phyloP scores from a whole-genome alignment of 1,140 invertebrate genomes.

The Ridgeia piscesae region DNA sequence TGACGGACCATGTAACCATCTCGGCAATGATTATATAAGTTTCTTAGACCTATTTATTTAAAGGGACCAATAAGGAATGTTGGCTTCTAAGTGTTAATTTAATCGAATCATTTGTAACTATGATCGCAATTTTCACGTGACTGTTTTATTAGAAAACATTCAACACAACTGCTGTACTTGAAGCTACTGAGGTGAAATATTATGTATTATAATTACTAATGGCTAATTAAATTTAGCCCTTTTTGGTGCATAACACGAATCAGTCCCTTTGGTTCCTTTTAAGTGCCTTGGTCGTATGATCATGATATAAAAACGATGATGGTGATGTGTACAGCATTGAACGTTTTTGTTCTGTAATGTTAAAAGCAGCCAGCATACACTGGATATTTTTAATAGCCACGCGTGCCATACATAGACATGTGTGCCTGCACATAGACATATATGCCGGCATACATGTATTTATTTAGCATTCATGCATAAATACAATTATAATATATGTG shows the following conservation, averaged over 20 bases:
- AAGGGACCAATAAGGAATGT: no score
- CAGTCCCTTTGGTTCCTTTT: no score
- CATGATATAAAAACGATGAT: neutral
- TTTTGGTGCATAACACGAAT: no score
- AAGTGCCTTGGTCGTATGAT: neutral
- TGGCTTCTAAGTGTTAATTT: no score
- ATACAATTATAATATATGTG: no score
- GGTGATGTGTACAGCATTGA: neutral
- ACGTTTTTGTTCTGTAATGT: neutral
- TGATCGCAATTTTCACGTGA: no score
- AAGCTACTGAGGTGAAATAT: no score
- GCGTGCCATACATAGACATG: neutral
- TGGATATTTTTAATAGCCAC: neutral
- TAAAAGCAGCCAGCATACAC: neutral
- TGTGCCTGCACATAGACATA: neutral
- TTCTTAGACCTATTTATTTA: neutral
- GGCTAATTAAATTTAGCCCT: no score
- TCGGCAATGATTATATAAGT: neutral
- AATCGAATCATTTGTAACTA: no score
- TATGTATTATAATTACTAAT: no score
- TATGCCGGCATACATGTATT: neutral
- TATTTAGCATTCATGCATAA: neutral
- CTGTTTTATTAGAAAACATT: no score
- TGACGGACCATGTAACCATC: neutral
- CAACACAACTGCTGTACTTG: no score